Percentiles rank a stretch among this genome's conserved stretches.
Conservation (phyloP, 2,113 vertebrate genomes). For the Pelobates fuscus region DNA sequence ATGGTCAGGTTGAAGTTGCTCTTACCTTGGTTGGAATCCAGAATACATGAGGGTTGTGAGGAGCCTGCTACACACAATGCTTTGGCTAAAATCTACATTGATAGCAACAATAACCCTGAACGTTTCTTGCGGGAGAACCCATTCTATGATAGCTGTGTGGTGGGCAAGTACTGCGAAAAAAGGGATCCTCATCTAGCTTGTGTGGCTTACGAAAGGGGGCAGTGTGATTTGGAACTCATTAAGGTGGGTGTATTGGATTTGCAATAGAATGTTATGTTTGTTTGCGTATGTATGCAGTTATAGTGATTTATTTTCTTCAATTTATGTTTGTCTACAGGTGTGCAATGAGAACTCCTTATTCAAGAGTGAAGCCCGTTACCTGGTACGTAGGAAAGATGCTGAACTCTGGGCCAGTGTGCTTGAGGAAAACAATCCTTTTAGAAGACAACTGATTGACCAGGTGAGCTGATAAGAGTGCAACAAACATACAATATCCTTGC, state of each 20-base stretch:
- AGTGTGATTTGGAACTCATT: constrained; percentile 89
- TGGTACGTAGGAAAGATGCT: constrained; percentile 86
- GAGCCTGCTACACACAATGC: constrained; percentile 91
- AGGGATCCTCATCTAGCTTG: constrained; percentile 89
- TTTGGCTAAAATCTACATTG: constrained; percentile 91
- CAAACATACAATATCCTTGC: no score
- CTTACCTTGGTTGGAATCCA: constrained; percentile 86
- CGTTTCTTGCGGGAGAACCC: constrained; percentile 87
- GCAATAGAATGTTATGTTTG: background rate
- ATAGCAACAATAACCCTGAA: constrained; percentile 88
- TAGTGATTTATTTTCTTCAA: background rate
- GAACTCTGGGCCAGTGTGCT: constrained; percentile 89
- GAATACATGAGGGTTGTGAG: constrained; percentile 86
- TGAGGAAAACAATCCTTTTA: constrained; percentile 83
- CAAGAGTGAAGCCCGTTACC: constrained; percentile 87
- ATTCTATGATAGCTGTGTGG: constrained; percentile 84
- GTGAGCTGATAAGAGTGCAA: constrained; percentile 55
- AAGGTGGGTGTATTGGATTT: constrained; percentile 67
- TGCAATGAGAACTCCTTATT: constrained; percentile 93
- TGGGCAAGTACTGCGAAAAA: constrained; percentile 88
- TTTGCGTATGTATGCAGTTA: background rate
- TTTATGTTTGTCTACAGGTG: constrained; percentile 68
- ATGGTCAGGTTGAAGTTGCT: constrained; percentile 81
- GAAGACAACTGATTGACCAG: constrained; percentile 88
- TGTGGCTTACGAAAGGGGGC: constrained; percentile 85